phyloP scores from a whole-genome alignment of 2,797 vertebrate genomes.

The Erethizon dorsatum region DNA sequence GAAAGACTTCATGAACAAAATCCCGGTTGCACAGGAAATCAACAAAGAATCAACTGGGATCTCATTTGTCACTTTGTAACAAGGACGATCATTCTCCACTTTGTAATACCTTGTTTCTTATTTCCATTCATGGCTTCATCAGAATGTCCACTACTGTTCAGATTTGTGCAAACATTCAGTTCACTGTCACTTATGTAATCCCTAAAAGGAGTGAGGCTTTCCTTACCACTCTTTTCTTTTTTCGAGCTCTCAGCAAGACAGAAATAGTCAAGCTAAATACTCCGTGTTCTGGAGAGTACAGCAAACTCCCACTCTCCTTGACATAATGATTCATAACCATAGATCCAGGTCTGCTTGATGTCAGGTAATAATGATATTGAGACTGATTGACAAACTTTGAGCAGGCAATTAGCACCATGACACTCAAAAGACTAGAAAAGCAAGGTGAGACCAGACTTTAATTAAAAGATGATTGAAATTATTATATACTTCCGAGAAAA shows the following conservation, averaged over 20 bases:
- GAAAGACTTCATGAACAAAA: too few relatives aligned
- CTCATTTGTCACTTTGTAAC: not conserved
- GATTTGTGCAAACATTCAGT: not conserved
- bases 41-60: too few relatives aligned
- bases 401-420: constrained; percentile 58
- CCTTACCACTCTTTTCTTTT: not conserved
- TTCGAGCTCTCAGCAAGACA: not conserved
- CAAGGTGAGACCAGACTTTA: constrained; percentile 75
- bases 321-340: not conserved
- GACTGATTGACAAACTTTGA: constrained; percentile 51
- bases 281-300: not conserved
- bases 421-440: constrained; percentile 67
- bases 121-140: not conserved
- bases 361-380: not conserved
- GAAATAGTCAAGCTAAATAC: not conserved
- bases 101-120: not conserved
- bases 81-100: not conserved
- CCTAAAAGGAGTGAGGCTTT: not conserved
- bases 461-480: constrained; percentile 83
- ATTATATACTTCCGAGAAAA: constrained; percentile 61
- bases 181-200: not conserved
- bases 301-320: not conserved
- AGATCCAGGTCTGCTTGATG: not conserved
- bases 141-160: not conserved
- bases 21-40: too few relatives aligned